phyloP scores from a whole-genome alignment of 92 coral and sea anemone genomes.

The Zoanthus gigantus region DNA sequence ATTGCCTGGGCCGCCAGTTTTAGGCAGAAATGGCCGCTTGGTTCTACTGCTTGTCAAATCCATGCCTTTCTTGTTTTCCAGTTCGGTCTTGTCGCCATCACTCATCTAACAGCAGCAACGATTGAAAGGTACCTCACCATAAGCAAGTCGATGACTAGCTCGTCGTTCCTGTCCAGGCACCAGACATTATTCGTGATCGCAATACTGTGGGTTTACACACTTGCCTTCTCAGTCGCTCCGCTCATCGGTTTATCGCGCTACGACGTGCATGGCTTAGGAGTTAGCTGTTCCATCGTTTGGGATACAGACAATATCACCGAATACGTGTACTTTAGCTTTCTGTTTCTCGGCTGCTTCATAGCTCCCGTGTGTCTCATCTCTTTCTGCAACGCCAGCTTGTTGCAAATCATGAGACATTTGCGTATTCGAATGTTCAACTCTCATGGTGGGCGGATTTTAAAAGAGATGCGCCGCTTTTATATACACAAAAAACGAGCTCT shows the following conservation, averaged over 20 bases:
- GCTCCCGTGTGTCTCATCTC: constrained; percentile 41
- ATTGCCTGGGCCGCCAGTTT: constrained; percentile 60
- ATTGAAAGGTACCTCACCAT: constrained; percentile 72
- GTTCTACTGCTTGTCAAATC: constrained; percentile 58
- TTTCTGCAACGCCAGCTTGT: constrained; percentile 1
- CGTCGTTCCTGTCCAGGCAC: constrained; percentile 50
- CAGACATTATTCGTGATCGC: constrained; percentile 50
- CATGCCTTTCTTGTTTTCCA: constrained; percentile 72
- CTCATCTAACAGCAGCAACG: constrained; percentile 65
- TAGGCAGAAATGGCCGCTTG: constrained; percentile 59
- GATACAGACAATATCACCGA: constrained; percentile 60
- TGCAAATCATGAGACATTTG: constrained; percentile 33
- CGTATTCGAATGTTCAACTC: constrained; percentile 39
- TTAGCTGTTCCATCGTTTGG: constrained; percentile 71
- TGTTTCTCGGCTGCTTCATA: constrained; percentile 70
- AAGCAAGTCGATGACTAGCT: constrained; percentile 46
- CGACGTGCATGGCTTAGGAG: constrained; percentile 64
- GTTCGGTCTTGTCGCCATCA: constrained; percentile 70
- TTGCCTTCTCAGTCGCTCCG: constrained; percentile 59
- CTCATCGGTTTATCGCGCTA: constrained; percentile 66
- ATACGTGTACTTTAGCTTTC: constrained; percentile 58
- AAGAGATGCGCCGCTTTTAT: constrained; percentile 5
- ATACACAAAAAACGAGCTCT: constrained; percentile 10
- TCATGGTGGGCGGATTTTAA: constrained; percentile 1
- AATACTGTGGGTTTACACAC: constrained; percentile 61